These are phyloP conservation scores for Palythoa heliodiscus DNA, from an alignment of 92 coral and sea anemone species.

Conservation along the genomic window DNA sequence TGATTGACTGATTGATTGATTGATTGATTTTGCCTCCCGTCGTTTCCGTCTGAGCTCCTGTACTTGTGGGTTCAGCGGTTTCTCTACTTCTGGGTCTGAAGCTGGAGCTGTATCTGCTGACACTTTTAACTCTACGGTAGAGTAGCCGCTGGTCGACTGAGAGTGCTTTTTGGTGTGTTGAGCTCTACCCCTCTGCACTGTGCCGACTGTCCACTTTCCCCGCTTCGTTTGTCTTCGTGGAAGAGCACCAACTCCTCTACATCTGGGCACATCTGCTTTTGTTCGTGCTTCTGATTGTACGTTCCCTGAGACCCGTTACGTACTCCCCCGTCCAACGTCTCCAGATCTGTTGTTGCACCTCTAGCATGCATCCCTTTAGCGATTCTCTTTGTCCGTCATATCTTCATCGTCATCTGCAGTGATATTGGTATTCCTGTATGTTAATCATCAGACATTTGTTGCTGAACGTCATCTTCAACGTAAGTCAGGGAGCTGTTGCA, in stretches of 20 bases:
- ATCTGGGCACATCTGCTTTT: not conserved
- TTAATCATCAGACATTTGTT: not conserved
- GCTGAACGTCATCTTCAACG: not conserved
- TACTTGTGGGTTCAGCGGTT: not conserved
- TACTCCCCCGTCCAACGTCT: not conserved
- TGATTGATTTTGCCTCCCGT: too few species aligned
- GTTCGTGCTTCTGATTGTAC: not conserved
- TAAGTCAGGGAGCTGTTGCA: not conserved
- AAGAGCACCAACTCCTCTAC: not conserved
- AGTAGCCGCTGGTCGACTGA: not conserved
- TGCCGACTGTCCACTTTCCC: not conserved
- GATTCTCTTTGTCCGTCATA: not conserved
- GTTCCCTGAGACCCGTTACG: not conserved
- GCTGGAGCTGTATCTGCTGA: not conserved
- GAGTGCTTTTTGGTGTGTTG: not conserved
- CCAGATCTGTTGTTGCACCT: not conserved
- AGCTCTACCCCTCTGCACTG: not conserved
- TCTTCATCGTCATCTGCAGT: not conserved
- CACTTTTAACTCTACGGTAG: too few species aligned
- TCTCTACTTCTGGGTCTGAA: not conserved
- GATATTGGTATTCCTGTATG: not conserved
- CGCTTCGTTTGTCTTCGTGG: not conserved
- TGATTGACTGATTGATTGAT: too few species aligned
- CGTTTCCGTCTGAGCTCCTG: not conserved
- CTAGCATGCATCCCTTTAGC: not conserved